Conservation (phyloP, 1,140 invertebrate genomes). For the Antheraea pernyi region DNA sequence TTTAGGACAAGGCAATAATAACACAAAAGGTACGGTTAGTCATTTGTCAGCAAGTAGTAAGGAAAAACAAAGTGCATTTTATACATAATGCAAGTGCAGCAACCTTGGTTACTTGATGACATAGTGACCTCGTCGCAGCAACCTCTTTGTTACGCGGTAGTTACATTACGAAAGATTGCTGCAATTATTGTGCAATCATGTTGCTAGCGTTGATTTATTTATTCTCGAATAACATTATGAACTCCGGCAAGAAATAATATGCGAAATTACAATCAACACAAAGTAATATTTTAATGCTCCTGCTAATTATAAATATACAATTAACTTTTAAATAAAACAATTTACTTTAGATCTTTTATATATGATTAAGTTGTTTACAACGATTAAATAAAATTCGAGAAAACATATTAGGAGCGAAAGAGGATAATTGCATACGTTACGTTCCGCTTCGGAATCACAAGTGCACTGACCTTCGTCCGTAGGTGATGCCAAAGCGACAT, state of each 20-base stretch:
- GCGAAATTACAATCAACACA: background rate
- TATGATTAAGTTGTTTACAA: too few species aligned
- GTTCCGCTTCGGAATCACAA: background rate
- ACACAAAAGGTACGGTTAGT: background rate
- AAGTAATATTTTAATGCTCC: background rate
- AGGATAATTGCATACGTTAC: background rate
- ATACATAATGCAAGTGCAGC: slow-evolving; percentile 31
- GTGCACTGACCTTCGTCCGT: background rate
- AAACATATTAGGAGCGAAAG: background rate
- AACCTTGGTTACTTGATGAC: slow-evolving; percentile 28
- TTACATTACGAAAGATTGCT: slow-evolving; percentile 18
- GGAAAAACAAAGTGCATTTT: slow-evolving; percentile 17
- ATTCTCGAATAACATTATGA: background rate
- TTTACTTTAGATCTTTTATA: background rate
- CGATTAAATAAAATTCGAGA: background rate
- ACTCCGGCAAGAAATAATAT: background rate
- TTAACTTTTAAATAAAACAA: background rate
- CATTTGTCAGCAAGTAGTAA: slow-evolving; percentile 18
- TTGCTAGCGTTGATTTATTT: background rate
- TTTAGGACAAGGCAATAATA: background rate
- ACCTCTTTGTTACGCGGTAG: slow-evolving; percentile 1
- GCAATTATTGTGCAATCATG: background rate
- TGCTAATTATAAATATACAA: background rate
- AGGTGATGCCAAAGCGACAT: background rate
- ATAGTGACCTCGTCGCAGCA: slow-evolving; percentile 18